Evolutionary conservation across 2,797 vertebrate species (phyloP).

Genomic region (Distichodus sexfasciatus): DNA sequence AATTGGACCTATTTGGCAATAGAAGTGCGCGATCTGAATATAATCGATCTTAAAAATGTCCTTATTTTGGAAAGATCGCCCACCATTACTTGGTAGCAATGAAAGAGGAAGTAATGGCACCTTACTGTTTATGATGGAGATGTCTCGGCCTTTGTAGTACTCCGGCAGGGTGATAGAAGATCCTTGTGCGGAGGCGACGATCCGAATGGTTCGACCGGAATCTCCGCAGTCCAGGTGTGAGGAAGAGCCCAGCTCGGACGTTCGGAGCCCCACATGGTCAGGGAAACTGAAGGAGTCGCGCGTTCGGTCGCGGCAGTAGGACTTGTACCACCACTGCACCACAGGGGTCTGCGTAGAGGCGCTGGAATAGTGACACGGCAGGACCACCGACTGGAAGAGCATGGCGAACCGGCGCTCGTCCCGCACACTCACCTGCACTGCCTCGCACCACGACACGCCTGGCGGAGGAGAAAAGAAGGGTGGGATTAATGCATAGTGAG

Average conservation of each 20-base stretch:
- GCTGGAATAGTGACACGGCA: constrained; percentile 89
- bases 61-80: too few relatives aligned
- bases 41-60: too few relatives aligned
- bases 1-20: too few relatives aligned
- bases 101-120: neutral
- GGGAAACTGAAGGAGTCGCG: constrained; percentile 80
- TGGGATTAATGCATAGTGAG: neutral
- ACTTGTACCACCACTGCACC: constrained; percentile 97
- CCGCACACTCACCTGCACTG: constrained; percentile 82
- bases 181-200: constrained; percentile 90
- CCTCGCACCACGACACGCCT: constrained; percentile 65
- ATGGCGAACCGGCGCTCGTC: constrained; percentile 85
- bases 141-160: constrained; percentile 91
- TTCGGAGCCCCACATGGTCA: constrained; percentile 67
- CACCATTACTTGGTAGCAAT: too few relatives aligned
- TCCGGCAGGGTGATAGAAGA: constrained; percentile 86
- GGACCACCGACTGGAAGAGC: constrained; percentile 91
- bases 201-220: constrained; percentile 85
- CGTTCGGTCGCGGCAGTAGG: constrained; percentile 90
- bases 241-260: constrained; percentile 74
- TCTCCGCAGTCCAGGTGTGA: constrained; percentile 89
- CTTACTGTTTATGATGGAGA: constrained; percentile 91
- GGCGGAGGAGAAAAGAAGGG: neutral
- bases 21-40: too few relatives aligned
- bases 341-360: constrained; percentile 84